Base-by-base conservation (phyloP, 2,113 vertebrate species). In the Ceyx melanurus region DNA sequence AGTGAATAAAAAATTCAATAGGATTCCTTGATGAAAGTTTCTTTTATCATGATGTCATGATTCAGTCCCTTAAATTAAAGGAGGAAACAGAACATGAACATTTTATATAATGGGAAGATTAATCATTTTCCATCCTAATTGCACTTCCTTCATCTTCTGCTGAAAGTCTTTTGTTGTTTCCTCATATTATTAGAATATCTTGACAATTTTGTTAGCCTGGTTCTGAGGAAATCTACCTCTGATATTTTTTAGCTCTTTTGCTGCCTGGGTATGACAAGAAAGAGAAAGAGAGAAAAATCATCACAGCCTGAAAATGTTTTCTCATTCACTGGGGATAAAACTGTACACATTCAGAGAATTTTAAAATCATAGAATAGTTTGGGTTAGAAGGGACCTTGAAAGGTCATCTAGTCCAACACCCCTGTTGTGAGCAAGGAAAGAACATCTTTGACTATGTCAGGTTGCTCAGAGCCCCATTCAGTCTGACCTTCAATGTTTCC, bases 51-150 rank as follows among this genome's bases (percentile, higher is more conserved):
- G 56, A 65, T 9, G 10, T 78, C 79, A 53, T 67, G n/a, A 7
- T 35, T 86, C 60, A 74, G 22, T 57, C 62, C 42, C 15, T 67
- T 83, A 83, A 72, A 67, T 57, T 79, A 57, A 26, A 73, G 60
- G n/a, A 93, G 46, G n/a, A 96, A 88, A 80, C 15, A 53, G 58
- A 92, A 89, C 57, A 65, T 54, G 57, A 89, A 95, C 67, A 73
- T 51, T 82, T 54, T 3, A 74, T 82, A 76, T 78, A 37, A 58
- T 56, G 14, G 14, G 21, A 28, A 25, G 29, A 89, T 86, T 65
- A 86, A 46, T 31, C 40, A 58, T 45, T 83, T 71, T 80, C 21
- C n/a, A 64, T 81, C 72, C 45, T 84, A 81, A 94, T 64, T 93
- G 33, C 58, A 46, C 28, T 88, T 67, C 43, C 6, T 1, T 75